A percentile compares a stretch with the other conserved stretches of the same genome.
These are phyloP conservation scores for Frieseomelitta varia DNA, from an alignment of 1,140 invertebrate species.

Conservation along the genomic window DNA sequence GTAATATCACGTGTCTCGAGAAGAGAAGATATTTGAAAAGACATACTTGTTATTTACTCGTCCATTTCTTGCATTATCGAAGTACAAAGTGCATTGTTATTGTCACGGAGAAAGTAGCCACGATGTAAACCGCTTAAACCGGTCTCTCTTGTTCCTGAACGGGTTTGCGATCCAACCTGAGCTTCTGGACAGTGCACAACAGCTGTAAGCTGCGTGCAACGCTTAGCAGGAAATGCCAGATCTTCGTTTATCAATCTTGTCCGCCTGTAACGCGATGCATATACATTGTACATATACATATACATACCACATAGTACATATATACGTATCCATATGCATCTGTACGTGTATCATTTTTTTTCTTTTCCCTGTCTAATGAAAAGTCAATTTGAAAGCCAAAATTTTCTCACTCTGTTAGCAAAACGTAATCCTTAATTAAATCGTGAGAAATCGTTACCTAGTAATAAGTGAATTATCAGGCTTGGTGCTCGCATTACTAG, in stretches of 20 bases:
- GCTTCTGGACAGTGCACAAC: conserved; percentile 45
- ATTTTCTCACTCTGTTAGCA: background rate
- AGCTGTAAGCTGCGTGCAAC: conserved; percentile 33
- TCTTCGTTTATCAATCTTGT: conserved; percentile 31
- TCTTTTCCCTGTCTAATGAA: background rate
- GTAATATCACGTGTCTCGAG: rapidly evolving
- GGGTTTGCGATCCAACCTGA: conserved; percentile 46
- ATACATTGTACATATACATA: background rate
- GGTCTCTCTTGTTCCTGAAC: conserved; percentile 41
- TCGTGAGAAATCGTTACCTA: conserved; percentile 27
- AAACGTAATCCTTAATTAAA: conserved; percentile 26
- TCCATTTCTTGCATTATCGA: conserved; percentile 29
- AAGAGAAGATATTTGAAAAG: background rate
- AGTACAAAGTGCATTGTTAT: conserved; percentile 49
- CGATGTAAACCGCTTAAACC: conserved; percentile 51
- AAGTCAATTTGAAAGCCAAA: background rate
- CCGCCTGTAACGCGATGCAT: background rate
- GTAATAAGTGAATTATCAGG: conserved; percentile 28
- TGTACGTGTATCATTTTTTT: too few species aligned
- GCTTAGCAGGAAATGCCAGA: conserved; percentile 29
- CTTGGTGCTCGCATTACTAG: background rate
- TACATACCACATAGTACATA: background rate
- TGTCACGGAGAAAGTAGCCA: conserved; percentile 46
- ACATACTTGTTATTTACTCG: conserved; percentile 10
- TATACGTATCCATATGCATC: background rate